phyloP scores from a whole-genome alignment of 2,888 invertebrate genomes.

The Eupithecia tripunctaria region DNA sequence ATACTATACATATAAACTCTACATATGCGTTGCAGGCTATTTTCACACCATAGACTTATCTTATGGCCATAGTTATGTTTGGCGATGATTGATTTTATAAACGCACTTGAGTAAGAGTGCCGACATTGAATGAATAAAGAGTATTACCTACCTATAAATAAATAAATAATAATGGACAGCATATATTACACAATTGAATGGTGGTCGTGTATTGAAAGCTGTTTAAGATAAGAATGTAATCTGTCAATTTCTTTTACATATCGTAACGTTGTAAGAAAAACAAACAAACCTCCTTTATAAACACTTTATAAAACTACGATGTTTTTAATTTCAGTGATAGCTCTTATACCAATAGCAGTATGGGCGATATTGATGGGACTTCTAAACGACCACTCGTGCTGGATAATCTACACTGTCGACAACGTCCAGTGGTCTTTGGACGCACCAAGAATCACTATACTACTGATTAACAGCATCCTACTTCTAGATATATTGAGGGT shows the following conservation, averaged over 20 bases:
- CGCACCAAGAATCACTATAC: slow-evolving; percentile 83
- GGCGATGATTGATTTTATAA: too few relatives aligned
- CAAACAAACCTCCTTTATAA: neutral
- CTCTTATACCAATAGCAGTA: slow-evolving; percentile 79
- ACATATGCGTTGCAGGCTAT: too few relatives aligned
- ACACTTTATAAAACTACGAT: neutral
- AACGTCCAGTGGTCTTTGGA: slow-evolving; percentile 86
- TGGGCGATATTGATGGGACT: slow-evolving; percentile 83
- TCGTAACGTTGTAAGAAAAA: neutral
- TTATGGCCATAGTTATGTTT: too few relatives aligned
- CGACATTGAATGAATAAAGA: neutral
- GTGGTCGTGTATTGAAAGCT: neutral
- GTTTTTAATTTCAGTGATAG: slow-evolving; percentile 61
- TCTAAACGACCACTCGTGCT: slow-evolving; percentile 83
- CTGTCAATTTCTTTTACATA: neutral
- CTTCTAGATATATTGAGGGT: slow-evolving; percentile 87
- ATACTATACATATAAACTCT: too few relatives aligned
- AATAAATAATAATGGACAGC: too few relatives aligned
- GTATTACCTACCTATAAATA: too few relatives aligned
- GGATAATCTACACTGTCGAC: slow-evolving; percentile 83
- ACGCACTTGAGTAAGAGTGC: too few relatives aligned
- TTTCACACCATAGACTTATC: too few relatives aligned
- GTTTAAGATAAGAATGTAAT: neutral
- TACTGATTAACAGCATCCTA: slow-evolving; percentile 84
- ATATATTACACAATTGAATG: neutral